Conservation (phyloP, 2,113 vertebrate species). For the Coptodon bakossiorum region DNA sequence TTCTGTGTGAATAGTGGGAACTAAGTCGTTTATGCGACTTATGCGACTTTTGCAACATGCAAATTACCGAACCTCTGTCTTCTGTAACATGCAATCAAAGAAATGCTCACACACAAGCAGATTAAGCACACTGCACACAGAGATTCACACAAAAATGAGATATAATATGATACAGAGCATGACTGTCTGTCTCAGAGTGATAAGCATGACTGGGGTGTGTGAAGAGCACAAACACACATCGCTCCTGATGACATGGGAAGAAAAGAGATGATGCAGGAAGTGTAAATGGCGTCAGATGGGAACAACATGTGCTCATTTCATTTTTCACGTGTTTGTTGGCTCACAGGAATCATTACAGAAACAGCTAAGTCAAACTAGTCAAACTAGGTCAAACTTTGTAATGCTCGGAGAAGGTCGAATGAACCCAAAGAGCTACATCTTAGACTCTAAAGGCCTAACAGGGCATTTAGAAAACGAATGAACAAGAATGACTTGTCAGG, state of each 20-base stretch:
- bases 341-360: background rate
- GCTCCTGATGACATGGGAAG: background rate
- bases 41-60: background rate
- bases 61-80: constrained; percentile 3
- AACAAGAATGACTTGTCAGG: background rate
- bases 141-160: background rate
- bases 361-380: background rate
- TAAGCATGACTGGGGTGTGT: background rate
- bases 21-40: background rate
- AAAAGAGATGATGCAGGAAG: background rate
- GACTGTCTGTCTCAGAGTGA: background rate
- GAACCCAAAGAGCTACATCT: background rate
- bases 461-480: background rate
- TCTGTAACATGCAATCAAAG: background rate
- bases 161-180: background rate
- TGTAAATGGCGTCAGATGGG: background rate
- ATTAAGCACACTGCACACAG: background rate
- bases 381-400: background rate
- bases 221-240: background rate
- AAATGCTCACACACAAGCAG: background rate
- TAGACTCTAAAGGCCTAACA: background rate
- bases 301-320: background rate
- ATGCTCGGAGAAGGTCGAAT: background rate
- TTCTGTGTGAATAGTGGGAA: background rate
- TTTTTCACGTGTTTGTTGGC: background rate